phyloP scores from a whole-genome alignment of 2,113 vertebrate species.

The Stegostoma tigrinum region DNA sequence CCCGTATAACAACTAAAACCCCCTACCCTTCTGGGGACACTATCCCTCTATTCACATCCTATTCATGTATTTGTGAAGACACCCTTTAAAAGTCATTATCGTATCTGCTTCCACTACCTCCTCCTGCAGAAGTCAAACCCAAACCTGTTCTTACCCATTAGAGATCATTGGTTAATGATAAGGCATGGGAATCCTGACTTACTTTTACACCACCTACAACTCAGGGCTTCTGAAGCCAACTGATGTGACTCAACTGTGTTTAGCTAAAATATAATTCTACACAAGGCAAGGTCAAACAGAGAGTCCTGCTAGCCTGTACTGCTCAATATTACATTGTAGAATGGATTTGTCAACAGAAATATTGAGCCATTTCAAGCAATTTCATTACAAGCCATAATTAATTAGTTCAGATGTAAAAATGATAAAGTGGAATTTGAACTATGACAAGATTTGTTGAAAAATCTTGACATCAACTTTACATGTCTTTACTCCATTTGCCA shows the following conservation, averaged over 20 bases:
- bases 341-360: not conserved
- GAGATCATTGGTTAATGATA: not conserved
- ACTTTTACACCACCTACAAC: not conserved
- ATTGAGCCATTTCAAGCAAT: not conserved
- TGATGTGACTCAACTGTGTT: not conserved
- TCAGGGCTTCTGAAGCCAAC: not conserved
- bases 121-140: not conserved
- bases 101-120: too few species aligned
- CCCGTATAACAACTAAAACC: too few species aligned
- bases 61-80: too few species aligned
- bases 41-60: too few species aligned
- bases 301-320: not conserved
- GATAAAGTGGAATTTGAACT: not conserved
- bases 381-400: not conserved
- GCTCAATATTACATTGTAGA: not conserved
- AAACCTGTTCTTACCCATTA: not conserved
- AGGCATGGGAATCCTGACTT: not conserved
- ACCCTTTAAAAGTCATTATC: too few species aligned
- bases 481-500: not conserved
- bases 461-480: not conserved
- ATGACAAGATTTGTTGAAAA: not conserved
- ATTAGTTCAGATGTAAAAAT: not conserved
- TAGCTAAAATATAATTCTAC: not conserved
- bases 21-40: too few species aligned
- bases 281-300: not conserved